Evolutionary conservation across 30 jellyfish, hydroid and myxozoan genomes (phyloP), one percentile per base, ranked within the genome.

Genomic region (Pseudorhiza aurosa): DNA sequence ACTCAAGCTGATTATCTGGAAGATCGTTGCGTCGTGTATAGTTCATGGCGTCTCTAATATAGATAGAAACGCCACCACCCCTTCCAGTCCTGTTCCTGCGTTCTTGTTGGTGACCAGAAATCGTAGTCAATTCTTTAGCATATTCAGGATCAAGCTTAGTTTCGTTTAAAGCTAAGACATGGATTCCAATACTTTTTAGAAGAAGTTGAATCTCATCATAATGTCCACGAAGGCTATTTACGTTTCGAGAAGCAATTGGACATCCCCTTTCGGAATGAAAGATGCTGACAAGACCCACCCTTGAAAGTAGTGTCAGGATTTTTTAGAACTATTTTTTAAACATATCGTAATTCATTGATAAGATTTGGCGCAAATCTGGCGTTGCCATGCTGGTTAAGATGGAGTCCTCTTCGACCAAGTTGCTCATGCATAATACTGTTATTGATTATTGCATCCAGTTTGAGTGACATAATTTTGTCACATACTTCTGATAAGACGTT

Each of bases 1-100:
- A 33, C 63, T 50, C 67, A 22, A 73, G 75, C 21, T 35, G 56
- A 55, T 51, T 50, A 1, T 18, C 36, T 25, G 76, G 87, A 2
- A 73, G 32, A 36, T 73, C 87, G 29, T 30, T 27, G 28, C 76
- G 63, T 21, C 49, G 63, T 9, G 70, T 73, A 39, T 28, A 56
- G 30, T 30, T 73, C 15, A 73, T 53, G 65, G 72, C 19, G 51
- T 73, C 87, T 55, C 75, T 73, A 28, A 73, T 53, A 35, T 53
- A 73, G 31, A 73, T 37, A 17, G 75, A 30, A 33, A 72, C 73
- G 8, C 72, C 55, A 72, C 73, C 85, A 9, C 85, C 85, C 19
- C 60, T 46, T 24, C 60, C 15, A 4, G 60, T 46, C 60, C 73
- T 24, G 24, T 19, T 46, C 17, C 43, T 31, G 8, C 17, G 73